Conservation (phyloP, 2,113 vertebrate genomes). For the Cyprinodon variegatus region DNA sequence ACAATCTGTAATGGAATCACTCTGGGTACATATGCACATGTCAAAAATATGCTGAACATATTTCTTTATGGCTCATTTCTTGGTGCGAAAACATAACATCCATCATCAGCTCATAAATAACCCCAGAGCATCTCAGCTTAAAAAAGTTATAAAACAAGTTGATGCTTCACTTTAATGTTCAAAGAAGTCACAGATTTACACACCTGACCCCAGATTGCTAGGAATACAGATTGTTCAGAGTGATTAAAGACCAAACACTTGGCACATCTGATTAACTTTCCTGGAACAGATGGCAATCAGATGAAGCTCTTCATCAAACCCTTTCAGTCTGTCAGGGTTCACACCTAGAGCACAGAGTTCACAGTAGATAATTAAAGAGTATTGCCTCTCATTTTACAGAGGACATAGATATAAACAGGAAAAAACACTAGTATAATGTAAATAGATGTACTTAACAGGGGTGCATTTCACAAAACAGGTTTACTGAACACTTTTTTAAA, state of each 20-base stretch:
- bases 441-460: no score
- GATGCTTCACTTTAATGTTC: neutral
- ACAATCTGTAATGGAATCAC: neutral
- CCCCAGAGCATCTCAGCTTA: neutral
- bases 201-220: constrained; percentile 13
- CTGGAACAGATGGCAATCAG: constrained; percentile 73
- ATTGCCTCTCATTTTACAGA: neutral
- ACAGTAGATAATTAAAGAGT: constrained; percentile 42
- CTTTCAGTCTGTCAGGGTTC: constrained; percentile 60
- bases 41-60: neutral
- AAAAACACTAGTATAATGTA: neutral
- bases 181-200: neutral
- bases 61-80: constrained; percentile 6
- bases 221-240: constrained; percentile 30
- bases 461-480: no score
- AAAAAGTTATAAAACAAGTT: neutral
- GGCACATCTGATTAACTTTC: constrained; percentile 67
- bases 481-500: no score
- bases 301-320: constrained; percentile 70
- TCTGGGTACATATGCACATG: neutral
- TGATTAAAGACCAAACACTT: constrained; percentile 64
- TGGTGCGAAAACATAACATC: constrained; percentile 6
- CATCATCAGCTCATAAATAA: neutral
- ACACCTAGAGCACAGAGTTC: constrained; percentile 33
- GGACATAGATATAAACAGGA: no score